Conservation (phyloP, 2,113 vertebrate species). For the Triplophysa siluroides region DNA sequence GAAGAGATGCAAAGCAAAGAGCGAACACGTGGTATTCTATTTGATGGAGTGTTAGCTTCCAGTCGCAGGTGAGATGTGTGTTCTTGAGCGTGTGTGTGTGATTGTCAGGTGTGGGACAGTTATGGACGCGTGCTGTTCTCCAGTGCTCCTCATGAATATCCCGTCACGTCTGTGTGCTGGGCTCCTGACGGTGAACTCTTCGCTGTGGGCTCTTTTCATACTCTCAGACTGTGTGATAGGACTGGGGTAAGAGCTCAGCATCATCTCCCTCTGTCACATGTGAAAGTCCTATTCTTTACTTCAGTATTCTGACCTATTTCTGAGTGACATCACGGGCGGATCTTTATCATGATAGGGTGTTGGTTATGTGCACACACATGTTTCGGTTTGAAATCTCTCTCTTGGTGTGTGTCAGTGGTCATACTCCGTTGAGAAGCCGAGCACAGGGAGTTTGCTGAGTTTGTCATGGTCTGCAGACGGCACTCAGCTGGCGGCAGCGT, state of each 20-base stretch:
- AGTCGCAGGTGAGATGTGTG: too few relatives aligned
- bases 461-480: conserved; percentile 92
- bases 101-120: conserved; percentile 92
- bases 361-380: too few relatives aligned
- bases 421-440: conserved; percentile 93
- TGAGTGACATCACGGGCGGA: too few relatives aligned
- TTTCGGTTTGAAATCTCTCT: too few relatives aligned
- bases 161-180: conserved; percentile 91
- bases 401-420: conserved; percentile 82
- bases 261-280: background rate
- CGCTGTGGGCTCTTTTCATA: conserved; percentile 94
- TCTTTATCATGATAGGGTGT: too few relatives aligned
- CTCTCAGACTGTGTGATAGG: conserved; percentile 92
- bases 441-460: conserved; percentile 89
- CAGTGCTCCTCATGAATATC: conserved; percentile 85
- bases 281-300: too few relatives aligned
- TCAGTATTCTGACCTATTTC: too few relatives aligned
- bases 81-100: background rate
- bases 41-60: too few relatives aligned
- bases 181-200: conserved; percentile 91
- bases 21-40: too few relatives aligned
- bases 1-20: too few relatives aligned
- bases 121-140: conserved; percentile 83
- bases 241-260: conserved; percentile 84
- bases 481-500: conserved; percentile 91